phyloP scores from a whole-genome alignment of 2,797 vertebrate genomes.

The Darevskia nairensis region DNA sequence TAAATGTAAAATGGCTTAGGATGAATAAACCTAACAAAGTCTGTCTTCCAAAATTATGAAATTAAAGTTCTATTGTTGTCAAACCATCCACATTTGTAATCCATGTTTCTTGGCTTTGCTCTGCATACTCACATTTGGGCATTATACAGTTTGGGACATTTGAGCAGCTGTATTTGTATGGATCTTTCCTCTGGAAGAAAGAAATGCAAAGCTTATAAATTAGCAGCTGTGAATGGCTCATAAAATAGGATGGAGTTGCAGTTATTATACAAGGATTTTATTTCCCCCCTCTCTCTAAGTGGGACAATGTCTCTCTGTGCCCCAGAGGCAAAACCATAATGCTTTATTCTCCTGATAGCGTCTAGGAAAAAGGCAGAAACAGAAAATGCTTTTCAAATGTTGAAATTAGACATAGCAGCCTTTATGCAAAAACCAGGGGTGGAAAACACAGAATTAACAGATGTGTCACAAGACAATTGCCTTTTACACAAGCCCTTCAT shows the following conservation, averaged over 20 bases:
- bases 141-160: conserved; percentile 29
- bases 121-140: conserved; percentile 16
- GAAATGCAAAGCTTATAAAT: conserved; percentile 44
- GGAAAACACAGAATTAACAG: conserved; percentile 20
- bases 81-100: conserved; percentile 3
- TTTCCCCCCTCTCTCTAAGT: conserved; percentile 40
- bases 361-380: conserved; percentile 22
- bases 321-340: conserved; percentile 32
- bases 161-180: conserved; percentile 40
- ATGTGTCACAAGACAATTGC: conserved; percentile 8
- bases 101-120: conserved; percentile 32
- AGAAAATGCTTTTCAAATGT: conserved; percentile 21
- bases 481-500: not conserved
- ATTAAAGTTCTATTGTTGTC: conserved; percentile 23
- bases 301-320: conserved; percentile 22
- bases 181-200: conserved; percentile 34
- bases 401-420: conserved; percentile 20
- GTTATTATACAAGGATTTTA: conserved; percentile 46
- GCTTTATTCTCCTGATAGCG: conserved; percentile 26
- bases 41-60: conserved; percentile 29
- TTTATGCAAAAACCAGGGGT: conserved; percentile 14
- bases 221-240: conserved; percentile 44
- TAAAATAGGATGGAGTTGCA: conserved; percentile 42
- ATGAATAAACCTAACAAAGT: conserved; percentile 13
- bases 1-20: conserved; percentile 1